phyloP scores from a whole-genome alignment of 2,888 invertebrate species.

The Prenolepis imparis region DNA sequence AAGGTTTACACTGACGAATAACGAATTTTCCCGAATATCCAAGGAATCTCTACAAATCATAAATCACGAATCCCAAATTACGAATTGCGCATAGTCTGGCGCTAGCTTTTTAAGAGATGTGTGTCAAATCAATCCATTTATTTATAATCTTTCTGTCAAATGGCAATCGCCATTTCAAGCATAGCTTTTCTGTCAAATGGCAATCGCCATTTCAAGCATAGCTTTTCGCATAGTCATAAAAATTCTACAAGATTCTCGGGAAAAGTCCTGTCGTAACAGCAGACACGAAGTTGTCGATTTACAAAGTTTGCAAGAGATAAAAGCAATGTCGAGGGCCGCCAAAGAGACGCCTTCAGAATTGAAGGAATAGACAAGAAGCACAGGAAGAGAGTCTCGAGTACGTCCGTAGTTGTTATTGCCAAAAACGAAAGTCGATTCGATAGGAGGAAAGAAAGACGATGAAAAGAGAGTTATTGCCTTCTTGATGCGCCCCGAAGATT shows the following conservation, averaged over 20 bases:
- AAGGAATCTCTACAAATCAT: no score
- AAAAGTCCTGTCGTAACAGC: constrained; percentile 25
- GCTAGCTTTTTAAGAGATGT: no score
- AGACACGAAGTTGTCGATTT: constrained; percentile 29
- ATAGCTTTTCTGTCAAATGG: not conserved
- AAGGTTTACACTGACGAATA: no score
- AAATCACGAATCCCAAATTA: no score
- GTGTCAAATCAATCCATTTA: constrained; percentile 11
- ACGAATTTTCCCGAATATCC: no score
- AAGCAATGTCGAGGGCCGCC: constrained; percentile 6
- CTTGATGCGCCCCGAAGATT: constrained; percentile 47
- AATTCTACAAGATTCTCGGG: constrained; percentile 18
- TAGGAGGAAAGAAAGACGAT: not conserved
- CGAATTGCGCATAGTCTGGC: no score
- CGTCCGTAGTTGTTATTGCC: constrained; percentile 42
- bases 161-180: not conserved
- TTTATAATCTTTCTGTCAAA: not conserved
- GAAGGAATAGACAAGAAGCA: constrained; percentile 19
- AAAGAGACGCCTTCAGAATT: constrained; percentile 34
- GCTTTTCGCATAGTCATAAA: constrained; percentile 28
- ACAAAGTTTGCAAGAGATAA: constrained; percentile 32
- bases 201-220: not conserved
- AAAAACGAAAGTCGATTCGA: constrained; percentile 39
- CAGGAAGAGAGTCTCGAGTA: not conserved
- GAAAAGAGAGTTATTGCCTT: constrained; percentile 38